Base-by-base conservation (phyloP, 2,888 invertebrate genomes). In the Argyresthia albistria region DNA sequence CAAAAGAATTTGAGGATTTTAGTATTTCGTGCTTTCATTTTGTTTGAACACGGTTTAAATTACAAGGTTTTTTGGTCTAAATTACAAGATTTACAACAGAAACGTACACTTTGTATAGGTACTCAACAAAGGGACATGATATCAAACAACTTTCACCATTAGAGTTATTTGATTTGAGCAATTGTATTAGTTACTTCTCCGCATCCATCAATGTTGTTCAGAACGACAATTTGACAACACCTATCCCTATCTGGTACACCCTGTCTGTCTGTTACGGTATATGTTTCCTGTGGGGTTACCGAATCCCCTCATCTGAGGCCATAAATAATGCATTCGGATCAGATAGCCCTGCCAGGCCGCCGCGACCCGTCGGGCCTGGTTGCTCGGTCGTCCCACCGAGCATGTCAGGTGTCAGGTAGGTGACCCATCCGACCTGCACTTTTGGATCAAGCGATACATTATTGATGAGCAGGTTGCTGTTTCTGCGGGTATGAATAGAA, bases 251-350 rank as follows among this genome's bases (percentile, higher is more conserved):
- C 25, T 25, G 25, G 2, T 2, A 25, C 25, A 25, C 25, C 25
- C 25, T 2, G 25, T 25, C 25, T 25, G 45, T 45, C 9, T 2
- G 3, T 6, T 39, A 39, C 39, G 2, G 39, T 9, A 11, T 39
- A 11, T 9, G 39, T 39, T 9, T n/a, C 9, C 10, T 39, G 39
- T 39, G 35, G 47, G 48, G 15, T 37, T 10, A 4, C 9, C 15
- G 37, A n/a, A 25, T 43, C 35, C 50, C 42, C 43, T 25, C 49
- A 36, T n/a, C 43, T n/a, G 42, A n/a, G 43, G 53, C 61, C 54
- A 70, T 76, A 68, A 73, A 75, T 76, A 73, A 73, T 73, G 65
- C 69, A 72, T 73, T 65, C 61, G 59, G 65, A 68, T 71, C 68
- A 65, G 69, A 70, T 67, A 25, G 25, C 25, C 60, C 58, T 35